Percentiles rank a stretch among this genome's conserved stretches.
These are phyloP conservation scores for Apamea anceps DNA, from an alignment of 2,888 invertebrate genomes.

Conservation along the genomic window DNA sequence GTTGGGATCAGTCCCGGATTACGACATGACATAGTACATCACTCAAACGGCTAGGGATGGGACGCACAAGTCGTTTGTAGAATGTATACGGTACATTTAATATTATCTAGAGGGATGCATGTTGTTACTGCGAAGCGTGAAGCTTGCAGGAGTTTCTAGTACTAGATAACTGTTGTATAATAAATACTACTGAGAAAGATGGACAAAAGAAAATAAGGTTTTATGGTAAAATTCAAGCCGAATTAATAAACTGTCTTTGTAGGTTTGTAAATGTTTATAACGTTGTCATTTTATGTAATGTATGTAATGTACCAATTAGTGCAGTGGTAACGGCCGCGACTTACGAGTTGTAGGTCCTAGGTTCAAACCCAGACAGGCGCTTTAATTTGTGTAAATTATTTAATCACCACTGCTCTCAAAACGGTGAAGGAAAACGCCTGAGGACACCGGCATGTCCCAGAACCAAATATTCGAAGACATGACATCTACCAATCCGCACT, in stretches of 20 bases:
- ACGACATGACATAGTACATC: constrained; percentile 56
- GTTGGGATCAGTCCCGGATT: constrained; percentile 60
- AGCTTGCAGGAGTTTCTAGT: not conserved
- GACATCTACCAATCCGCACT: too few relatives aligned
- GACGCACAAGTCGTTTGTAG: constrained; percentile 50
- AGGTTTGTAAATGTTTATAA: not conserved
- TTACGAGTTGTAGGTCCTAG: too few relatives aligned
- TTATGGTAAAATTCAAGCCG: not conserved
- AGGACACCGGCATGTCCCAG: too few relatives aligned
- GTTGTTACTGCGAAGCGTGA: constrained; percentile 8
- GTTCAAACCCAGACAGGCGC: too few relatives aligned
- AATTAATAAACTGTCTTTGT: not conserved
- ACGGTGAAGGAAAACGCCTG: too few relatives aligned
- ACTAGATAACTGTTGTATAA: not conserved
- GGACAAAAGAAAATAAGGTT: not conserved
- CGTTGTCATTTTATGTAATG: too few relatives aligned
- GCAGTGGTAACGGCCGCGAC: too few relatives aligned
- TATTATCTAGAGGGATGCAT: constrained; percentile 44
- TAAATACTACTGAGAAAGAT: not conserved
- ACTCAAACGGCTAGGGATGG: constrained; percentile 56
- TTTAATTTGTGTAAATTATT: too few relatives aligned
- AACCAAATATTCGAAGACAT: too few relatives aligned
- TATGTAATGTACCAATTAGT: not conserved
- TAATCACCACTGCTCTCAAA: too few relatives aligned
- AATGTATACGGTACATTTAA: constrained; percentile 41